Evolutionary conservation across 2,113 vertebrate genomes (phyloP).

Genomic region (Brachionichthys hirsutus): DNA sequence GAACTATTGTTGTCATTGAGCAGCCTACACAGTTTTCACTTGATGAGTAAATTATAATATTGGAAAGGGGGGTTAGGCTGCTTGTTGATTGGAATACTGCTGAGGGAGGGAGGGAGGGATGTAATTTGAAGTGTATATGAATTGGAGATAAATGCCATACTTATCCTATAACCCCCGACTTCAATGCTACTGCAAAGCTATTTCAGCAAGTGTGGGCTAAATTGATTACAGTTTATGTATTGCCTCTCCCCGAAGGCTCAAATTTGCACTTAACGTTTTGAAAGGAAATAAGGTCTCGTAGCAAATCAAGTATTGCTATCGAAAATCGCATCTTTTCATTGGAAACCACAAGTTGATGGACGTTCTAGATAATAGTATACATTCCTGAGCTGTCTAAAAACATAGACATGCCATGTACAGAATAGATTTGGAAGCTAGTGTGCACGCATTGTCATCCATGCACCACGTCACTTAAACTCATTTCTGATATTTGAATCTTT

Average conservation of each 20-base stretch:
- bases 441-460: slow-evolving; percentile 65
- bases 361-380: slow-evolving; percentile 69
- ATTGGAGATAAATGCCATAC: slow-evolving; percentile 57
- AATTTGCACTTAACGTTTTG: slow-evolving; percentile 51
- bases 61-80: slow-evolving; percentile 17
- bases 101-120: slow-evolving; percentile 49
- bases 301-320: slow-evolving; percentile 55
- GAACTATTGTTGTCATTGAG: slow-evolving; percentile 56
- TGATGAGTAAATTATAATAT: slow-evolving; percentile 49
- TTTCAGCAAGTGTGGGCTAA: slow-evolving; percentile 67
- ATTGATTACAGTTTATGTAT: slow-evolving; percentile 64
- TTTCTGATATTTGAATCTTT: slow-evolving; percentile 65
- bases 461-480: slow-evolving; percentile 66
- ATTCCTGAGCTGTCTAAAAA: slow-evolving; percentile 72
- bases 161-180: slow-evolving; percentile 53
- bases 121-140: slow-evolving; percentile 54
- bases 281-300: slow-evolving; percentile 64
- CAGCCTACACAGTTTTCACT: slow-evolving; percentile 50
- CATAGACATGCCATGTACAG: slow-evolving; percentile 65
- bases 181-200: slow-evolving; percentile 59
- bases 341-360: slow-evolving; percentile 69
- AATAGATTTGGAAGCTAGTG: slow-evolving; percentile 64
- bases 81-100: slow-evolving; percentile 61
- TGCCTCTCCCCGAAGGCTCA: slow-evolving; percentile 65
- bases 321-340: slow-evolving; percentile 44